Conservation (phyloP, 2,888 invertebrate species). For the Enchytraeus crypticus region DNA sequence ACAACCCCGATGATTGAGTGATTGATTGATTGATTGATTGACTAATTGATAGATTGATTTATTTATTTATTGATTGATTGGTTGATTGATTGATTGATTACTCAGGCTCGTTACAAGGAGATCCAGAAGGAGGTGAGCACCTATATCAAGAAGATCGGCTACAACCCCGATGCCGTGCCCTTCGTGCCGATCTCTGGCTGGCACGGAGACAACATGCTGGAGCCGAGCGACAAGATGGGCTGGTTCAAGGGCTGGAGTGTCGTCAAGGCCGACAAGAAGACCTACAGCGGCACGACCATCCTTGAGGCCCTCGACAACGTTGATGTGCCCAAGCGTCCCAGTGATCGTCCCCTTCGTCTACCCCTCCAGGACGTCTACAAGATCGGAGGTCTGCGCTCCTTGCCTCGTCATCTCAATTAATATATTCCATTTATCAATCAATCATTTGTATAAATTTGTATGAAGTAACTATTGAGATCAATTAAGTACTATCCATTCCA, state of each 20-base stretch:
- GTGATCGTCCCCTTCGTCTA: constrained; percentile 93
- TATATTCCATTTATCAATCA: too few species aligned
- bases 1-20: too few species aligned
- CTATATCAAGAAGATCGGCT: constrained; percentile 99
- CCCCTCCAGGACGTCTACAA: constrained; percentile 99
- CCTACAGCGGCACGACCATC: constrained; percentile 62
- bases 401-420: too few species aligned
- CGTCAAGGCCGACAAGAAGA: constrained; percentile 62
- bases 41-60: too few species aligned
- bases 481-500: too few species aligned
- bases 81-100: too few species aligned
- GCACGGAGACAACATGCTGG: constrained; percentile 99
- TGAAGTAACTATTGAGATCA: too few species aligned
- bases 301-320: constrained; percentile 95
- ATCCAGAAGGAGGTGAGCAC: constrained; percentile 96
- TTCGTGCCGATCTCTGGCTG: constrained; percentile 99
- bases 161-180: constrained; percentile 91
- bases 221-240: constrained; percentile 82
- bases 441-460: too few species aligned
- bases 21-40: too few species aligned
- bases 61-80: too few species aligned
- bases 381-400: constrained; percentile 72
- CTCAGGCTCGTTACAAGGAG: constrained; percentile 76
- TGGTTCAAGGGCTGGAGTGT: constrained; percentile 80
- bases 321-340: constrained; percentile 85